Conservation (phyloP, 2,113 vertebrate species). For the Oncorhynchus masou region DNA sequence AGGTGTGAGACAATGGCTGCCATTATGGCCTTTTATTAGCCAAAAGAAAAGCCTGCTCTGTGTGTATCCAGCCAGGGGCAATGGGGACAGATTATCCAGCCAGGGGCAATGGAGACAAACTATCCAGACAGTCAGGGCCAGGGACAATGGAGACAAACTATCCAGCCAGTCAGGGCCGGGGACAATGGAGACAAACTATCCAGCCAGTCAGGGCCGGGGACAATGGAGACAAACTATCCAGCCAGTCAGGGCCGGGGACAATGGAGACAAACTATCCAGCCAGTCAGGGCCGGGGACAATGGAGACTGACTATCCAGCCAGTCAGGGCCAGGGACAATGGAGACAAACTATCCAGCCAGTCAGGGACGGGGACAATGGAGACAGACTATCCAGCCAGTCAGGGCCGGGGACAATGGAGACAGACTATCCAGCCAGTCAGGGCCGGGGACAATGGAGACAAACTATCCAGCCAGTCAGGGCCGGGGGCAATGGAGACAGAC, state of each 20-base stretch:
- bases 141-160: too few relatives aligned
- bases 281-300: not conserved
- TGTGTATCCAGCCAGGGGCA: not conserved
- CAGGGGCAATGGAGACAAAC: not conserved
- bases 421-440: not conserved
- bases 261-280: not conserved
- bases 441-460: too few relatives aligned
- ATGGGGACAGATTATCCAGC: not conserved
- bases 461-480: not conserved
- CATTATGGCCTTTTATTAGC: constrained; percentile 30
- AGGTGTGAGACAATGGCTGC: constrained; percentile 30
- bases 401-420: not conserved
- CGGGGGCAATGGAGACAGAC: too few relatives aligned
- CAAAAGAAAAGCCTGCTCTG: constrained; percentile 11
- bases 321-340: not conserved
- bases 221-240: too few relatives aligned
- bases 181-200: not conserved
- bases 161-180: not conserved
- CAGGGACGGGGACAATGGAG: constrained; percentile 6
- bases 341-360: too few relatives aligned
- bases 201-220: too few relatives aligned
- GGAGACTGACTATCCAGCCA: not conserved
- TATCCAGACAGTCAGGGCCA: not conserved
- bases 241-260: not conserved
- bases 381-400: constrained; percentile 9